Base-by-base conservation (phyloP, 2,113 vertebrate genomes). In the Capreolus pygargus region DNA sequence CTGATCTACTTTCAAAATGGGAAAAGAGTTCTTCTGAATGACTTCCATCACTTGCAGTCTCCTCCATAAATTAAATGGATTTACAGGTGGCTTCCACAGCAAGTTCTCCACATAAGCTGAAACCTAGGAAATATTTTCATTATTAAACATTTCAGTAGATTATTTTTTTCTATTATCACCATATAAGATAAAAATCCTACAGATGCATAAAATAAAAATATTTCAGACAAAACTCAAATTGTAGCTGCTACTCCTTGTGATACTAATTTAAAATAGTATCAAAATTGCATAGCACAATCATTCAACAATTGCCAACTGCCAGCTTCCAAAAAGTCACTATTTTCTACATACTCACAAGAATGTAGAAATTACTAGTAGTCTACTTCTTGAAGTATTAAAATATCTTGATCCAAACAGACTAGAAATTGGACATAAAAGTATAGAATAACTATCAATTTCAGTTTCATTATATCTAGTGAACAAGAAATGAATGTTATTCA, bases 111-210 rank as follows among this genome's bases (percentile, higher is more conserved):
- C 21, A 43, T 57, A 84, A 47, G 70, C 96, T 98, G 92, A 55
- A 97, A 98, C 58, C 36, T 95, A 97, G 47, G 3, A 97, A 98
- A 97, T 86, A 92, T 19, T 97, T 93, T 60, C 76, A 61, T 98
- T 88, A 17, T 93, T 78, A 12, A 93, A 39, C 25, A 88, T 78
- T 93, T 30, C 45, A 87, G 36, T 79, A 84, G 33, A 83, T 91
- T 79, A 64, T 13, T 81, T 86, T 82, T 86, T 90, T 7, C 89
- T 92, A 9, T 89, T 57, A 83, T 39, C 82, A 93, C 21, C 0
- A 25, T 85, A 43, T 54, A 85, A 90, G 7, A 87, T 86, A 97
- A 96, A 97, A 23, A 96, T 54, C 16, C 14, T 87, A 92, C 55
- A 36, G 2, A 95, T 39, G 2, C 36, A 1, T 61, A 76, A 82